Conservation (phyloP, 2,888 invertebrate genomes). For the Cheilosia soror region DNA sequence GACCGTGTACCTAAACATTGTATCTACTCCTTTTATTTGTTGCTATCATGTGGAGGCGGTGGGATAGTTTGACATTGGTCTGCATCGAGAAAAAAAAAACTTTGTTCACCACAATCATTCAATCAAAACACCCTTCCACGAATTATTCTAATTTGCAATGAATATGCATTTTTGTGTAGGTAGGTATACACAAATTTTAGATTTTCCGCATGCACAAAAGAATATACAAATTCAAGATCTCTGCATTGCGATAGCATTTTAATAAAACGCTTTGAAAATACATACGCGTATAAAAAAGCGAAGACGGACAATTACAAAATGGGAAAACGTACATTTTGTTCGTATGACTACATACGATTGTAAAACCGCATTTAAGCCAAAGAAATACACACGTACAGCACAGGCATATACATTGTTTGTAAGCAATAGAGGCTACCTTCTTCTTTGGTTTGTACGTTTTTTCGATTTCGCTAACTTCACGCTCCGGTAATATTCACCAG, state of each 20-base stretch:
- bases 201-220: constrained; percentile 41
- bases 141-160: constrained; percentile 53
- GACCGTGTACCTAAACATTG: neutral
- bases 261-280: constrained; percentile 11
- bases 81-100: neutral
- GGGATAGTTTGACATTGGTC: neutral
- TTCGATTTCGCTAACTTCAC: constrained; percentile 83
- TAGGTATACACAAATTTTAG: constrained; percentile 13
- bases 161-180: constrained; percentile 51
- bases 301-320: constrained; percentile 71
- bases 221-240: constrained; percentile 33
- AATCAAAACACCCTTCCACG: constrained; percentile 2
- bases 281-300: constrained; percentile 39
- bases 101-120: too few species aligned
- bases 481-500: constrained; percentile 84
- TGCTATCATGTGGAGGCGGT: neutral
- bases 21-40: constrained; percentile 11
- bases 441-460: constrained; percentile 22
- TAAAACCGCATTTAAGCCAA: constrained; percentile 36
- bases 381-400: constrained; percentile 25
- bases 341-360: constrained; percentile 33
- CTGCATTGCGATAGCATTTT: constrained; percentile 27
- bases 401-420: constrained; percentile 51
- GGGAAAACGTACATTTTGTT: constrained; percentile 61
- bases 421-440: constrained; percentile 55